phyloP scores from a whole-genome alignment of 2,888 invertebrate species.

The Nebria salina region DNA sequence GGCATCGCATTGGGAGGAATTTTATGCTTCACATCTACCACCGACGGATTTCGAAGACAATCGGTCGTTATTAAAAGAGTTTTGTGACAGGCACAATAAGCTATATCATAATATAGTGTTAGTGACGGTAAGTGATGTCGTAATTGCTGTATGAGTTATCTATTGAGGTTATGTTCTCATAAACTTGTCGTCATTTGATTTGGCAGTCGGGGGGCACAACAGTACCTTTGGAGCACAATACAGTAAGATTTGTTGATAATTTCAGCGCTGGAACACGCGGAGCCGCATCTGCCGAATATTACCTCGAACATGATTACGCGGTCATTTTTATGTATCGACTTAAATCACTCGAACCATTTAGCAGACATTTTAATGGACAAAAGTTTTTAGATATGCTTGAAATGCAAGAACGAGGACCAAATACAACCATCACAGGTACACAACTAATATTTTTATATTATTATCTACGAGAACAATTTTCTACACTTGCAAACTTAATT shows the following conservation, averaged over 20 bases:
- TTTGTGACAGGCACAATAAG: constrained; percentile 76
- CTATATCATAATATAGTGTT: constrained; percentile 77
- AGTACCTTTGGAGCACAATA: constrained; percentile 95
- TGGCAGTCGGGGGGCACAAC: constrained; percentile 94
- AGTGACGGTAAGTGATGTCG: constrained; percentile 73
- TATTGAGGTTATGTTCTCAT: constrained; percentile 32
- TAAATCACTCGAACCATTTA: constrained; percentile 91
- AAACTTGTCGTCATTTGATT: constrained; percentile 48
- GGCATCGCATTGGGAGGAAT: constrained; percentile 80
- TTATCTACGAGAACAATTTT: too few species aligned
- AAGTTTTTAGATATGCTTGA: constrained; percentile 83
- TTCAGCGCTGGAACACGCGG: constrained; percentile 98
- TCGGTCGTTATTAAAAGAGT: constrained; percentile 76
- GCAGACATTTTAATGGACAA: constrained; percentile 83
- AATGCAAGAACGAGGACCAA: constrained; percentile 70
- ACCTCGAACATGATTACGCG: constrained; percentile 85
- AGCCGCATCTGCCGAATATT: constrained; percentile 94
- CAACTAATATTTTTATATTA: not conserved
- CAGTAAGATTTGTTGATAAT: constrained; percentile 98
- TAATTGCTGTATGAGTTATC: not conserved
- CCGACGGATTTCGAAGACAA: constrained; percentile 82
- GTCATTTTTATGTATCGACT: constrained; percentile 94
- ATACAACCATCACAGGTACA: constrained; percentile 72
- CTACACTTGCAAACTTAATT: too few species aligned
- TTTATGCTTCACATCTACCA: constrained; percentile 80